Conservation (phyloP, 2,797 vertebrate species). For the Enteromius mattozi region DNA sequence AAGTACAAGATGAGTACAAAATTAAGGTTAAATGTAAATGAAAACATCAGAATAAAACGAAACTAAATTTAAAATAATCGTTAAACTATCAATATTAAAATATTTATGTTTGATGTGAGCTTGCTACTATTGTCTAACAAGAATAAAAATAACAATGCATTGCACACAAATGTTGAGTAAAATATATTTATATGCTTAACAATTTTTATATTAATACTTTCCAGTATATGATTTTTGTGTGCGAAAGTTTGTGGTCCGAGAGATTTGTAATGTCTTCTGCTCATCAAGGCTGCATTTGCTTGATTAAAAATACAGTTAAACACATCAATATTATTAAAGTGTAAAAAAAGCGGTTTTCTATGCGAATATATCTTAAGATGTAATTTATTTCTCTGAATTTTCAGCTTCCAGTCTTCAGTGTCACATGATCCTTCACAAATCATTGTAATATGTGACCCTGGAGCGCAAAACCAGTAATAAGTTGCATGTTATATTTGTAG, state of each 20-base stretch:
- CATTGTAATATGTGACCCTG: background rate
- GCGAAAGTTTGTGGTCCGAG: background rate
- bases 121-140: background rate
- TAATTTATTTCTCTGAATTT: background rate
- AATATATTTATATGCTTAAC: background rate
- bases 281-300: background rate
- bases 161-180: background rate
- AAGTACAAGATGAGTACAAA: background rate
- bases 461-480: no score
- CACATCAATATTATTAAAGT: no score
- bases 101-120: background rate
- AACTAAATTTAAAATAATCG: background rate
- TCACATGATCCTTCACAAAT: background rate
- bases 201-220: background rate
- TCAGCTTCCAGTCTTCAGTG: background rate
- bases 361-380: background rate
- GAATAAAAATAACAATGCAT: background rate
- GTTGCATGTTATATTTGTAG: no score
- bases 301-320: background rate
- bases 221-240: background rate
- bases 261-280: background rate
- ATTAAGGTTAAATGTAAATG: no score
- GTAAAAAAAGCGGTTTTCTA: background rate
- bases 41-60: no score
- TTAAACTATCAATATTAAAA: background rate